Evolutionary conservation across 2,797 vertebrate species (phyloP), one percentile per base, ranked within the genome.

Genomic region (Tokudaia tokunoshimensis): DNA sequence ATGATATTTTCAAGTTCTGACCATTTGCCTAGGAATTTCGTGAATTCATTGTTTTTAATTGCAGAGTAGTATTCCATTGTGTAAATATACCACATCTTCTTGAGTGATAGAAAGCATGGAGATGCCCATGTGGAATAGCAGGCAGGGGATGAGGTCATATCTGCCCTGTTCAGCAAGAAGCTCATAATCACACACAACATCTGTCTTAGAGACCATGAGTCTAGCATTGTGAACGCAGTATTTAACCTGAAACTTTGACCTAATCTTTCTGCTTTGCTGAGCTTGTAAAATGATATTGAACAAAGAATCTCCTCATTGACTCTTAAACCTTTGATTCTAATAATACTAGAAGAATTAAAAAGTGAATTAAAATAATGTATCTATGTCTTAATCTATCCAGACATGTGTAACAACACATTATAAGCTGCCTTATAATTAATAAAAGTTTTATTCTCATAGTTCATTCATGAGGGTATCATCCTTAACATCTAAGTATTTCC

Each of bases 261-360:
- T 76, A 41, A 26, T 76, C 17, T 34, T 61, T 47, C 86, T 86
- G 11, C 17, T 74, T 92, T 89, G 57, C 12, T 63, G 67, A 92
- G 20, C 31, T 44, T 89, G 61, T 85, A 86, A 92, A 93, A 63
- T 70, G 26, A 29, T 9, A 8, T 84, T 72, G 31, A 88, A 79
- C 19, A 50, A 79, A 78, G 80, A 70, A 37, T 57, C 9, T 55
- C 34, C 31, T 86, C 67, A n/a, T 55, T 78, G 22, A 47, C 2
- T 65, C 19, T 91, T 84, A 91, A 80, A 75, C 41, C 89, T 34
- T 70, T 63, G 11, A 76, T 47, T 95, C 8, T 81, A 93, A 20
- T 19, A 92, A 47, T 86, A 19, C 55, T 70, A 24, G 10, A 72
- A 92, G 94, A 89, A 72, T 86, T 72, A 72, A 57, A 86, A 92